Conservation (phyloP, 30 jellyfish, hydroid and myxozoan species). For the Chrysaora quinquecirrha region DNA sequence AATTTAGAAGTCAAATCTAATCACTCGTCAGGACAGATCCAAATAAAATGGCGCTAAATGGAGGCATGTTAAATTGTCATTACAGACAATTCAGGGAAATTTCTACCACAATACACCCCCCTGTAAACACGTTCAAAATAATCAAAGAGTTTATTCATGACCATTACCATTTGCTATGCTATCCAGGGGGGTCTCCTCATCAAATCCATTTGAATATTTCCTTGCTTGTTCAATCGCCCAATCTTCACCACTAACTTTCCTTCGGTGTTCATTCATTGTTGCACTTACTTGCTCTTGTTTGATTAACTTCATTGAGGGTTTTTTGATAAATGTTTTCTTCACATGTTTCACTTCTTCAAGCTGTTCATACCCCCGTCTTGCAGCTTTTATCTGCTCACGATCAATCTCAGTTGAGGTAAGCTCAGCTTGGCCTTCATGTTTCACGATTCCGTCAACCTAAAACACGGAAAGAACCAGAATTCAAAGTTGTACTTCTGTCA, state of each 20-base stretch:
- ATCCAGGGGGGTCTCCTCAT: neutral
- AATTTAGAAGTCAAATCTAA: no score
- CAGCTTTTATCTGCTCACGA: slow-evolving; percentile 46
- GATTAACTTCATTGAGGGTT: slow-evolving; percentile 58
- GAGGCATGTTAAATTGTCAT: no score
- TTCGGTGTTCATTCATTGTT: slow-evolving; percentile 59
- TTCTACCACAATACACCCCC: no score
- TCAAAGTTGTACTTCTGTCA: no score
- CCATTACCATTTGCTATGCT: neutral
- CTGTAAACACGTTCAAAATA: no score
- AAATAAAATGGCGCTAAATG: no score
- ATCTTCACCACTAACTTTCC: slow-evolving; percentile 62
- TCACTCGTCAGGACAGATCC: no score
- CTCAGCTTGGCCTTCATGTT: slow-evolving; percentile 60
- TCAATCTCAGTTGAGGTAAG: slow-evolving; percentile 46
- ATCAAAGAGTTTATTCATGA: neutral
- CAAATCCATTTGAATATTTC: neutral
- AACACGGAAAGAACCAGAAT: neutral
- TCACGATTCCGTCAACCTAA: slow-evolving; percentile 46
- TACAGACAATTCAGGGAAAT: no score
- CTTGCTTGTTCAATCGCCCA: neutral
- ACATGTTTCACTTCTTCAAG: slow-evolving; percentile 13
- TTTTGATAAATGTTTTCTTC: neutral
- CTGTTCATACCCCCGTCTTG: slow-evolving; percentile 27
- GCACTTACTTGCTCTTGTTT: slow-evolving; percentile 51